phyloP scores from a whole-genome alignment of 2,888 invertebrate genomes.

The Acanthosoma haemorrhoidale region DNA sequence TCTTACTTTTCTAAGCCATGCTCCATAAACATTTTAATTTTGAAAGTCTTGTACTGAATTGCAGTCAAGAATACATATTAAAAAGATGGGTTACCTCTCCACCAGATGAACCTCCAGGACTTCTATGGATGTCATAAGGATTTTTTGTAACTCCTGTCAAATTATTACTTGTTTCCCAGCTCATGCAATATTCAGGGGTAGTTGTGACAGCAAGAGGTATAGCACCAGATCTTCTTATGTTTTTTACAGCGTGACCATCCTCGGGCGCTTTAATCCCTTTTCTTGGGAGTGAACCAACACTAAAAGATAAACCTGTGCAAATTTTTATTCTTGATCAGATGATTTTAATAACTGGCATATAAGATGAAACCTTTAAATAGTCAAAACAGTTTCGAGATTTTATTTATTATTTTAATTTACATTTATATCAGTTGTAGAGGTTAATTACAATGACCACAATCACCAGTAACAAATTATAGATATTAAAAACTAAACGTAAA shows the following conservation, averaged over 20 bases:
- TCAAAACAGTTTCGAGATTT: neutral
- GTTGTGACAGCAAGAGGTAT: conserved; percentile 80
- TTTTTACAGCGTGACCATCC: conserved; percentile 64
- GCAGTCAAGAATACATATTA: neutral
- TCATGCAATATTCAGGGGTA: conserved; percentile 81
- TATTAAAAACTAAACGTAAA: too few species aligned
- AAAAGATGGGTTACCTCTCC: conserved; percentile 60
- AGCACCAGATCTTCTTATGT: conserved; percentile 64
- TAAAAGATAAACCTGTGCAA: conserved; percentile 34
- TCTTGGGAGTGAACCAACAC: conserved; percentile 35
- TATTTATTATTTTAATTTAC: too few species aligned
- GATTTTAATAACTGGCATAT: too few species aligned
- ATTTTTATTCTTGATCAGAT: too few species aligned
- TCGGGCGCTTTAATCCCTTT: conserved; percentile 40
- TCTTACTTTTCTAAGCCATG: too few species aligned
- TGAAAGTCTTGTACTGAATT: neutral
- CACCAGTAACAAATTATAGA: too few species aligned
- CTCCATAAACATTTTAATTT: too few species aligned
- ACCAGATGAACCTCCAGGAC: conserved; percentile 83
- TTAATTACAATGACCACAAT: too few species aligned
- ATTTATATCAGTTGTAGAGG: too few species aligned
- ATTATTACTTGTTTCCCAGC: conserved; percentile 78
- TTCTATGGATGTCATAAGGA: conserved; percentile 70
- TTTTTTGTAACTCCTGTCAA: conserved; percentile 74
- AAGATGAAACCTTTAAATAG: neutral